phyloP scores from a whole-genome alignment of 2,888 invertebrate genomes.

The Syritta pipiens region DNA sequence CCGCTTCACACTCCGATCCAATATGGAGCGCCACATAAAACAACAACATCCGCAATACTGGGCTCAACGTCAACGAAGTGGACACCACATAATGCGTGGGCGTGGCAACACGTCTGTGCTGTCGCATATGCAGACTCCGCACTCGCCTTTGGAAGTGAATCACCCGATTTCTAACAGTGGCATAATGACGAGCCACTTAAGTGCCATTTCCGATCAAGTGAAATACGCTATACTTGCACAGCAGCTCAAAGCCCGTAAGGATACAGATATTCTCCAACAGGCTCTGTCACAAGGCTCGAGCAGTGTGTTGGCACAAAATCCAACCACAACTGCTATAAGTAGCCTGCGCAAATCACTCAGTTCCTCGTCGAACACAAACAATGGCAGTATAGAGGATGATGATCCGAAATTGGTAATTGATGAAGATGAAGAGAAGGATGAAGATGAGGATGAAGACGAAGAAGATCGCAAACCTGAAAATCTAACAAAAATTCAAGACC shows the following conservation, averaged over 20 bases:
- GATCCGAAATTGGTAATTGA: slow-evolving; percentile 80
- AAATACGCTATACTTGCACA: slow-evolving; percentile 89
- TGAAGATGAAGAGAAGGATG: slow-evolving; percentile 76
- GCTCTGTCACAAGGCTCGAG: slow-evolving; percentile 77
- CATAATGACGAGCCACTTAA: slow-evolving; percentile 75
- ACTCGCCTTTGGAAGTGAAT: slow-evolving; percentile 34
- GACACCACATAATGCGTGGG: slow-evolving; percentile 79
- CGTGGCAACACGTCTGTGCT: slow-evolving; percentile 73
- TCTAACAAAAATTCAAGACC: slow-evolving; percentile 77
- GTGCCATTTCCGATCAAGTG: slow-evolving; percentile 83
- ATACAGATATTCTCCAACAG: slow-evolving; percentile 77
- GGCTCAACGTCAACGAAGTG: slow-evolving; percentile 87
- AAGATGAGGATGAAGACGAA: slow-evolving; percentile 70
- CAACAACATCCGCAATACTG: slow-evolving; percentile 95
- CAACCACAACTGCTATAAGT: slow-evolving; percentile 40
- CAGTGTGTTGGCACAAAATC: slow-evolving; percentile 70
- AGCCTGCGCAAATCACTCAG: slow-evolving; percentile 54
- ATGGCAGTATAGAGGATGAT: slow-evolving; percentile 81
- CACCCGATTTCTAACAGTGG: slow-evolving; percentile 39
- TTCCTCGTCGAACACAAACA: slow-evolving; percentile 70
- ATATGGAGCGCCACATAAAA: slow-evolving; percentile 96
- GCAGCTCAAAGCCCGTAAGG: slow-evolving; percentile 84
- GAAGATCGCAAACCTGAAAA: slow-evolving; percentile 66
- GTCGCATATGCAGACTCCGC: slow-evolving; percentile 70
- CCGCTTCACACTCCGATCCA: slow-evolving; percentile 93